Evolutionary conservation across 2,797 vertebrate genomes (phyloP), one percentile per base, ranked within the genome.

Genomic region (Emys orbicularis): DNA sequence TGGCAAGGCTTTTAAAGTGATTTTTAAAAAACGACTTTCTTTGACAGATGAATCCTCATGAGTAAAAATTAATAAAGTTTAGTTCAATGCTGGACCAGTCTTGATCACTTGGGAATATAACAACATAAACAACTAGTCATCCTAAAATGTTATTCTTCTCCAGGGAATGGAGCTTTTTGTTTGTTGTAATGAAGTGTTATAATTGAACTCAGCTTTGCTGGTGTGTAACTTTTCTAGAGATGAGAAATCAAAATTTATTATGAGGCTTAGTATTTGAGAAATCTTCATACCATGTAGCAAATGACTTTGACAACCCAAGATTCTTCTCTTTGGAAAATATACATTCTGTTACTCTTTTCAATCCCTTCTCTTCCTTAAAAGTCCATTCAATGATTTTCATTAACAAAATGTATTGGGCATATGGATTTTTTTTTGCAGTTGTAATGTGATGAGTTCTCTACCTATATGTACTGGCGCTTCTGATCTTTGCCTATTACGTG

Each of bases 401-500:
- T 88, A 77, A 53, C 90, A 74, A 53, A 90, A 57, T 21, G 81
- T 29, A 34, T 61, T 81, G 49, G 52, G 65, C 49, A 79, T 29
- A 25, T 84, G 93, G 90, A 86, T 94, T 96, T 81, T 83, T 53
- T 88, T 37, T 81, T 59, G 86, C 84, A 93, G 93, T 90, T 96
- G 91, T 94, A 95, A 90, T 84, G 94, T 52, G 44, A 83, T 89
- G 27, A 19, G 15, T 79, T 94, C 85, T 88, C 90, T 95, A 79
- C 92, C 95, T 95, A 97, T 90, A 93, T 93, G 87, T 92, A 91
- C 95, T 19, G 80, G 79, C n/a, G 49, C 76, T 97, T 86, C 90
- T 96, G 84, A 89, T 86, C 97, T 95, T 94, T 96, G 96, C 95
- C 93, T 96, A 92, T 84, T 65, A 80, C 92, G 96, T 95, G 95